Conservation (phyloP, 2,888 invertebrate species). For the Eristalis intricaria region DNA sequence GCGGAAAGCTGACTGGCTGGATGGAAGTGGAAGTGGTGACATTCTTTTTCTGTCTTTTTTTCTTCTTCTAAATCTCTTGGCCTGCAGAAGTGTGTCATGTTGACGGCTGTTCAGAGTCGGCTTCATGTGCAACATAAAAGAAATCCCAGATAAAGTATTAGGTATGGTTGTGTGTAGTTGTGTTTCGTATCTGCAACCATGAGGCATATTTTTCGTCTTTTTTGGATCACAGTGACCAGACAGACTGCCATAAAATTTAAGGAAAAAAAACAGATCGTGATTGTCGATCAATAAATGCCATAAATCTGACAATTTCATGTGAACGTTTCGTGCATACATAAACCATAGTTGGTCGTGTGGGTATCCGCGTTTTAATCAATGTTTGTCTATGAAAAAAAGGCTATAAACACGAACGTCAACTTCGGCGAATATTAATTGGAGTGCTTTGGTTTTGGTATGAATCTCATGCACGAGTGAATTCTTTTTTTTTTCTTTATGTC, state of each 20-base stretch:
- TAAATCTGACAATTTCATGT: constrained; percentile 10
- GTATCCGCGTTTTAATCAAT: constrained; percentile 7
- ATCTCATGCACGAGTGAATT: not conserved
- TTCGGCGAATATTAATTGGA: constrained; percentile 4
- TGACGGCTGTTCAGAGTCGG: not conserved
- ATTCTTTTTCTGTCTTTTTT: not conserved
- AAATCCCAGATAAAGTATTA: not conserved
- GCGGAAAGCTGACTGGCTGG: constrained; percentile 10
- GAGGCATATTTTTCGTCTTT: not conserved
- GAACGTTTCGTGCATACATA: constrained; percentile 6
- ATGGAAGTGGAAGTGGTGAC: not conserved
- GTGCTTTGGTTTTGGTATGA: not conserved
- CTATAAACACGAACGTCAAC: not conserved
- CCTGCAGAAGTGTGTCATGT: not conserved
- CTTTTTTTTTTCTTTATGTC: not conserved
- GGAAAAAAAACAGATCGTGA: not conserved
- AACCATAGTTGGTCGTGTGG: not conserved
- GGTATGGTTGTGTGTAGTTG: not conserved
- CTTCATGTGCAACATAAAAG: not conserved
- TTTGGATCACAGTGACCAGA: not conserved
- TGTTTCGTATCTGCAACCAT: not conserved
- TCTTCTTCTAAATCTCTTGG: not conserved
- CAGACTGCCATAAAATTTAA: not conserved
- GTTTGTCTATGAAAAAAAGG: not conserved
- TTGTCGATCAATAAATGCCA: constrained; percentile 10